Base-by-base conservation (phyloP, 2,888 invertebrate species). In the Malacosoma neustria region DNA sequence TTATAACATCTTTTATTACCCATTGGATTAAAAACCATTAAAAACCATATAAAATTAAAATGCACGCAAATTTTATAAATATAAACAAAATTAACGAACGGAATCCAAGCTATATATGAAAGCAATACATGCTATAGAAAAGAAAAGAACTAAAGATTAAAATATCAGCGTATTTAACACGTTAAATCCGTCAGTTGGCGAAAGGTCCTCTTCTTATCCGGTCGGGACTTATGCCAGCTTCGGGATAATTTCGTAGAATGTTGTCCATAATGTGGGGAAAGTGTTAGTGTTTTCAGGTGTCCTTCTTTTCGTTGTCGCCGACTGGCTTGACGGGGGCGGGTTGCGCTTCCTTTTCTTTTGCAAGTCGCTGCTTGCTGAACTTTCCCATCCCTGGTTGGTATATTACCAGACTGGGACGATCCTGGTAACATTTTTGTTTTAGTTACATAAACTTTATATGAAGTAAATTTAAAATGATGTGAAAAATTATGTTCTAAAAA, bases 331-430 rank as follows among this genome's bases (percentile, higher is more conserved):
- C 55, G 14, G 58, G 47, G 34, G 61, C 49, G 11, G 69, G 52
- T 36, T 58, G 59, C 14, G 55, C 42, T 31, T 80, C 85, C 44
- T 87, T 87, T 34, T 82, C 85, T 50, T 88, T 88, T 11, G 86
- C 86, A 34, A 87, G 61, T 34, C 87, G 87, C 51, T 91, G 90
- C 64, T 91, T 92, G 54, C 92, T 90, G 63, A 92, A 91, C 56
- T 89, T 90, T n/a, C 93, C 89, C 93, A 93, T 95, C 13, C 95
- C 95, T 0, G 97, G 97, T 51, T 96, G 91, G 72, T 97, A 97
- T 50, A 97, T 93, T 42, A 93, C 93, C 65, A 96, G 90, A 32
- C 95, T 93, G 13, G 97, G 97, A 31, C 96, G 92, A 79, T 96
- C 96, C 92, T 93, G 54, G n/a, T n/a, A n/a, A n/a, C n/a, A n/a